phyloP scores from a whole-genome alignment of 2,888 invertebrate genomes.

The Cylindroiulus punctatus region DNA sequence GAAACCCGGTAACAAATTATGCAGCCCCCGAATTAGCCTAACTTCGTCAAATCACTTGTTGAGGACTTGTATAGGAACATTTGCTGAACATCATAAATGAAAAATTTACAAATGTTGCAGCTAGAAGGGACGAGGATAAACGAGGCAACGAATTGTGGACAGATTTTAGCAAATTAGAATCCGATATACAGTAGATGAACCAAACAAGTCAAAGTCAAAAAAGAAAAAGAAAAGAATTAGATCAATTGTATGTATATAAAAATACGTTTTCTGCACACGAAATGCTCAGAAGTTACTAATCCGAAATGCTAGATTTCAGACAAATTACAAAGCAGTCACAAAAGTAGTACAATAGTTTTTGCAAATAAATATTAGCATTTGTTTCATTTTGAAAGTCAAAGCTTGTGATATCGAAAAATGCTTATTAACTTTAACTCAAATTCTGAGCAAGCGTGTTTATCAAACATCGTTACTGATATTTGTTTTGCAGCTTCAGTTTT shows the following conservation, averaged over 20 bases:
- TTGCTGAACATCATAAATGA: neutral
- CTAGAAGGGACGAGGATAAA: neutral
- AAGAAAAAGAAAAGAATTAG: neutral
- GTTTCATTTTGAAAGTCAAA: neutral
- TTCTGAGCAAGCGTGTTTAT: neutral
- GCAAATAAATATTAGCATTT: neutral
- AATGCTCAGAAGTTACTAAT: neutral
- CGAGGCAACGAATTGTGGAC: neutral
- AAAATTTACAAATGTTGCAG: neutral
- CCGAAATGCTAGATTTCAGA: neutral
- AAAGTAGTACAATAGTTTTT: neutral
- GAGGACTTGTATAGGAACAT: slow-evolving; percentile 5
- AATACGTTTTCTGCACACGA: neutral
- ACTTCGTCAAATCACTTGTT: neutral
- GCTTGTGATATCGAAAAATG: neutral
- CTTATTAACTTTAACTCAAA: neutral
- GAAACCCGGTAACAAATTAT: neutral
- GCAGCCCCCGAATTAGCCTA: neutral
- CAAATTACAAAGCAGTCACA: neutral
- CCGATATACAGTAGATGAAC: neutral
- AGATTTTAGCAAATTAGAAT: neutral
- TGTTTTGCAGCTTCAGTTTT: neutral
- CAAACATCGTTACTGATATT: neutral
- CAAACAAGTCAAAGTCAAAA: neutral
- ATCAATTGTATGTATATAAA: neutral